Evolutionary conservation across 2,888 invertebrate genomes (phyloP).

Genomic region (Eretmocerus hayati): DNA sequence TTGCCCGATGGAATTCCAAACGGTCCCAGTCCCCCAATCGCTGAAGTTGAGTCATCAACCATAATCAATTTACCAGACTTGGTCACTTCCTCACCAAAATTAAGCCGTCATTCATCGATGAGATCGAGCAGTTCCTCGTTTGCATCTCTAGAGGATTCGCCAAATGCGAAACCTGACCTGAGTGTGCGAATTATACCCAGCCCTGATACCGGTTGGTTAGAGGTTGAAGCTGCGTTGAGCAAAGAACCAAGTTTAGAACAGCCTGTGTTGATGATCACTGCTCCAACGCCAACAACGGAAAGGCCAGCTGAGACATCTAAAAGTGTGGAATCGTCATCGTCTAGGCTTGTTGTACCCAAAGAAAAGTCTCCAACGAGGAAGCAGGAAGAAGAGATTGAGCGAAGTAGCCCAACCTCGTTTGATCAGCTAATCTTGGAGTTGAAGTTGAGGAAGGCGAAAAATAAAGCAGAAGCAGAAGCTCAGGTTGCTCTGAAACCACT

Average conservation of each 20-base stretch:
- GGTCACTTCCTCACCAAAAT: conserved; percentile 34
- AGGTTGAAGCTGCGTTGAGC: conserved; percentile 10
- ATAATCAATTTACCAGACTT: conserved; percentile 31
- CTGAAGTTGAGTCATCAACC: neutral
- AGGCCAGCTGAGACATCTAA: conserved; percentile 20
- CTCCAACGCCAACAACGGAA: conserved; percentile 36
- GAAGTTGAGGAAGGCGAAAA: conserved; percentile 35
- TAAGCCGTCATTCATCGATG: conserved; percentile 26
- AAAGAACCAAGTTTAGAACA: neutral
- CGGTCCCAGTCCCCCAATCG: conserved; percentile 1
- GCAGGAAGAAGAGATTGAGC: conserved; percentile 5
- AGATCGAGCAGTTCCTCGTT: conserved; percentile 24
- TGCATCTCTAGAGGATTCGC: conserved; percentile 9
- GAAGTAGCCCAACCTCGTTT: conserved; percentile 27
- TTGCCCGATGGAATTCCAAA: conserved; percentile 24
- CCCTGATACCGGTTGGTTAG: conserved; percentile 8
- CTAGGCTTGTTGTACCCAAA: conserved; percentile 28
- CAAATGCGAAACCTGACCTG: neutral
- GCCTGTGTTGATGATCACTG: conserved; percentile 30
- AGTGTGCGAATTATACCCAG: neutral
- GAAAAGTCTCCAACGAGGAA: conserved; percentile 10
- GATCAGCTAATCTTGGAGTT: conserved; percentile 37
- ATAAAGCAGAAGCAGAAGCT: conserved; percentile 26
- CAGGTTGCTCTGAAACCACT: conserved; percentile 34
- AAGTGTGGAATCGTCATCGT: conserved; percentile 20